These are phyloP conservation scores for Eilema caniola DNA, from an alignment of 2,888 invertebrate genomes.

Conservation along the genomic window DNA sequence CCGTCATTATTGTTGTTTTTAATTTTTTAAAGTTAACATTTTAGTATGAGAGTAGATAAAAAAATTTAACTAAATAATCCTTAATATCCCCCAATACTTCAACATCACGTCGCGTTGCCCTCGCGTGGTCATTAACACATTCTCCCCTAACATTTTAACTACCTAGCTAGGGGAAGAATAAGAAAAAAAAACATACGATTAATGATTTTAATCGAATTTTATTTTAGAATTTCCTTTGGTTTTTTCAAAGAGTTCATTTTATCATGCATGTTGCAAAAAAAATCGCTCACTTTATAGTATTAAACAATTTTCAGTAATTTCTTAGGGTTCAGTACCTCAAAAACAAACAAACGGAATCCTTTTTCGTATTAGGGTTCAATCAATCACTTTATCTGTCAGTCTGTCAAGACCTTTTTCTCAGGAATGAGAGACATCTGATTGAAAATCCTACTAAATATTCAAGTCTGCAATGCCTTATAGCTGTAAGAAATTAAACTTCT, in stretches of 20 bases:
- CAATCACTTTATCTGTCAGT: no score
- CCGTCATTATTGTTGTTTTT: no score
- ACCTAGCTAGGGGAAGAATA: not conserved
- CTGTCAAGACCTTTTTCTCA: no score
- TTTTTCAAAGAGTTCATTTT: not conserved
- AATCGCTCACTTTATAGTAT: not conserved
- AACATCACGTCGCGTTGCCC: not conserved
- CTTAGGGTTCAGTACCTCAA: no score
- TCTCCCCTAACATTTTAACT: not conserved
- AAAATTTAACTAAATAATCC: not conserved
- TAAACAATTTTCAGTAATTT: not conserved
- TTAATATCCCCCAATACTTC: not conserved
- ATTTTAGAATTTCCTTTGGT: not conserved
- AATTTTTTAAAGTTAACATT: no score
- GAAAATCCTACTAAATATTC: no score
- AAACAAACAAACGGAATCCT: no score
- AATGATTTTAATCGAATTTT: not conserved
- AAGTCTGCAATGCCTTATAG: no score
- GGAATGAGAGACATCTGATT: no score
- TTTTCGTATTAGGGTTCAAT: no score
- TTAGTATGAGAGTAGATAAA: no score
- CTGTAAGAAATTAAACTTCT: no score
- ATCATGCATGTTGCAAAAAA: not conserved
- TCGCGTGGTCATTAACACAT: conserved; percentile 1
- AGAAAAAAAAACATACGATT: not conserved